phyloP scores from a whole-genome alignment of 2,888 invertebrate genomes.

The Hofmannophila pseudospretella region DNA sequence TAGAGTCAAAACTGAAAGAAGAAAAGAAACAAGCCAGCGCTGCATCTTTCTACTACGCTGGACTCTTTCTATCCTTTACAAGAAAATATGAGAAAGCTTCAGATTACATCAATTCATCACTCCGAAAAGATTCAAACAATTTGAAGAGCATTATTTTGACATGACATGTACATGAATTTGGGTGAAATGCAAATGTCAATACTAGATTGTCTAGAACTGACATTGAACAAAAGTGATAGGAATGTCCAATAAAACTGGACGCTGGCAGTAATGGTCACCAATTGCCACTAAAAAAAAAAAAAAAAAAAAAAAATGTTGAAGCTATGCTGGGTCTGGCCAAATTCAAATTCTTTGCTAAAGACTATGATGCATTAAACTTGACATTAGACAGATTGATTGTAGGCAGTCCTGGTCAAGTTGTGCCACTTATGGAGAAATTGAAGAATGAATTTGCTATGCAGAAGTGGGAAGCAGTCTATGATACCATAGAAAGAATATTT shows the following conservation, averaged over 20 bases:
- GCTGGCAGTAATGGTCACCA: no score
- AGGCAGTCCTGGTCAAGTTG: slow-evolving; percentile 83
- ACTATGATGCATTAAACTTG: slow-evolving; percentile 86
- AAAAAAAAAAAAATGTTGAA: slow-evolving; percentile 86
- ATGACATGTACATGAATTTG: slow-evolving; percentile 79
- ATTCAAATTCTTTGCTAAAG: slow-evolving; percentile 83
- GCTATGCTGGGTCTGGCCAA: slow-evolving; percentile 88
- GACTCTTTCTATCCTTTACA: slow-evolving; percentile 84
- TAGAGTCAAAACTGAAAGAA: slow-evolving; percentile 88
- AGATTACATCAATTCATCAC: slow-evolving; percentile 88
- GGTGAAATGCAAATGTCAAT: slow-evolving; percentile 63
- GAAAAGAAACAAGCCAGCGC: slow-evolving; percentile 83
- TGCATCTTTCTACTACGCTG: slow-evolving; percentile 85
- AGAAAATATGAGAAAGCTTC: slow-evolving; percentile 88
- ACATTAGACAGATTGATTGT: slow-evolving; percentile 89
- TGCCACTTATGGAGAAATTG: slow-evolving; percentile 93
- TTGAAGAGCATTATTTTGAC: slow-evolving; percentile 81
- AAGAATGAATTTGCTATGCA: slow-evolving; percentile 88
- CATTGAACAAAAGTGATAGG: slow-evolving; percentile 80
- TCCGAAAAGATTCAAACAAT: slow-evolving; percentile 81
- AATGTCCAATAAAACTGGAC: no score
- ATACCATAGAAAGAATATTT: slow-evolving; percentile 86
- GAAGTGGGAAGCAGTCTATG: slow-evolving; percentile 93
- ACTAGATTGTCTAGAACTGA: slow-evolving; percentile 83
- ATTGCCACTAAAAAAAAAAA: no score